Base-by-base conservation (phyloP, 2,888 invertebrate genomes). In the Calameuta pallipes region DNA sequence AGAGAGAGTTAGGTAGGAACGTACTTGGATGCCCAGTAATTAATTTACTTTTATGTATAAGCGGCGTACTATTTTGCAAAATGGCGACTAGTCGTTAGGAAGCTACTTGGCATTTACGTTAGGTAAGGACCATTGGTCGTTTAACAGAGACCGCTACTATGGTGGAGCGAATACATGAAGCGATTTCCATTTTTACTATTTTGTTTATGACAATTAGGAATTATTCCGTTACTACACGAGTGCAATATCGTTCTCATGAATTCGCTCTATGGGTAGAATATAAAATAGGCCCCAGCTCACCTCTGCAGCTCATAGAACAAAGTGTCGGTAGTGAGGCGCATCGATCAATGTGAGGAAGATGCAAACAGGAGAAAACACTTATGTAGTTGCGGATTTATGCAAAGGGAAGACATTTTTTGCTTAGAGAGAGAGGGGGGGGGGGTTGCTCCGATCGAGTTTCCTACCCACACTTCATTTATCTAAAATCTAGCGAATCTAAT, bases 281-380 rank as follows among this genome's bases (percentile, higher is more conserved):
- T 86, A 85, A 81, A 85, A 87, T 86, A 88, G 87, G 89, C 89
- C 87, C 88, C 90, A 89, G 91, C 91, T 91, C 91, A 91, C 91
- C 91, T 91, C 91, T 91, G 91, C 85, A 90, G 89, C 87, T 90
- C 87, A 89, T 89, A 90, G 89, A 90, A 90, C 87, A 89, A 89
- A 90, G 89, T 90, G 86, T 89, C 89, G 86, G 88, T 89, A 90
- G 89, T 90, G 91, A 90, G 90, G 90, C 87, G 87, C 89, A 88
- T 89, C 90, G 90, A 90, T 90, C 90, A 90, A 91, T 90, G 88
- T 85, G 89, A 85, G 89, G 85, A 85, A 86, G 87, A 90, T 90
- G 91, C 90, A 88, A 90, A 90, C 87, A 90, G 90, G 90, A 91
- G 87, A 90, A 90, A 88, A 90, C 86, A 90, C 83, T 88, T 87